phyloP scores from a whole-genome alignment of 2,797 vertebrate species.

The Denticeps clupeoides region DNA sequence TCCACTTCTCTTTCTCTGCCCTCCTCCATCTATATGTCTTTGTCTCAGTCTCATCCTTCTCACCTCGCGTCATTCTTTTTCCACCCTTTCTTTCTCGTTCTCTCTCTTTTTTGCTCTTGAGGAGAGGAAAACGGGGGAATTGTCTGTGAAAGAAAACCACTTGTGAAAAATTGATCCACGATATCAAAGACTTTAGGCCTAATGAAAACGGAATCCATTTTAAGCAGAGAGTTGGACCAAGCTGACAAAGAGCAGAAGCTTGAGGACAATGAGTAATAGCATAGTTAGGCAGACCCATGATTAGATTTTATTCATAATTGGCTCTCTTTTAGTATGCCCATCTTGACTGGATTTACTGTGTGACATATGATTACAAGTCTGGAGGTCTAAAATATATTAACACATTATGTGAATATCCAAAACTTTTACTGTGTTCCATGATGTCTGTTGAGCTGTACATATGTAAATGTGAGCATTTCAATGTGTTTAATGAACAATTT shows the following conservation, averaged over 20 bases:
- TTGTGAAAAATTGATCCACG: conserved; percentile 49
- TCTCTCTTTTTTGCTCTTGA: conserved; percentile 17
- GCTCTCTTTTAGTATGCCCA: too few species aligned
- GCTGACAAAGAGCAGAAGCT: conserved; percentile 27
- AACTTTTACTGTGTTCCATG: too few species aligned
- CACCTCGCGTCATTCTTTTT: conserved; percentile 30
- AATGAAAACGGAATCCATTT: conserved; percentile 41
- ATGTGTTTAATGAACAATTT: too few species aligned
- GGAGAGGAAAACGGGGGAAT: conserved; percentile 14
- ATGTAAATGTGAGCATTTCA: too few species aligned
- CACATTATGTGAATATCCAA: too few species aligned
- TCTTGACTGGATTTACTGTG: too few species aligned
- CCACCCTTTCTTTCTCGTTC: conserved; percentile 14
- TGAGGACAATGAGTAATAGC: conserved; percentile 16
- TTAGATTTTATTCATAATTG: too few species aligned
- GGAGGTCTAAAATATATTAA: too few species aligned
- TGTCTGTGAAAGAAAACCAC: conserved; percentile 49
- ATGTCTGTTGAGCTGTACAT: too few species aligned
- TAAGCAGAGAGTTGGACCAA: conserved; percentile 25
- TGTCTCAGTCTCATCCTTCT: conserved; percentile 7
- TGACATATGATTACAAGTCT: too few species aligned
- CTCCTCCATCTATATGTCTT: neutral
- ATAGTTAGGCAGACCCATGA: too few species aligned
- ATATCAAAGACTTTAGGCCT: conserved; percentile 47
- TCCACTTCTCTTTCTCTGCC: neutral